phyloP scores from a whole-genome alignment of 2,888 invertebrate species.

The Amphimallon solstitiale region DNA sequence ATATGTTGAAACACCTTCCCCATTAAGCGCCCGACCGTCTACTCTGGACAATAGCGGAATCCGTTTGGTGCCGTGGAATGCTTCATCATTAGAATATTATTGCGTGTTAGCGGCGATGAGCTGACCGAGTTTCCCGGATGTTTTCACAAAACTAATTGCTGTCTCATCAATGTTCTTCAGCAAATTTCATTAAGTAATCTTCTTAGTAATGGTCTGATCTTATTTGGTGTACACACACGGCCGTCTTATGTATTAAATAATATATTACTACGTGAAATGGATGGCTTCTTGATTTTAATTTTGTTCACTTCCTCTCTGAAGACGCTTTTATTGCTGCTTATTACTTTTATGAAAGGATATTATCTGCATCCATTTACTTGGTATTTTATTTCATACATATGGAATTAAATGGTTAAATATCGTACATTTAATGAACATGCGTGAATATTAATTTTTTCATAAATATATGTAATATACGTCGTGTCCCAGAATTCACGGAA shows the following conservation, averaged over 20 bases:
- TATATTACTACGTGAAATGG: no score
- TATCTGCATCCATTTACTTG: no score
- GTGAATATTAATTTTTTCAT: no score
- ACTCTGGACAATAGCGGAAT: not conserved
- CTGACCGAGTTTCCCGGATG: constrained; percentile 10
- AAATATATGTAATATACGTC: no score
- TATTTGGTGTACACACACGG: not conserved
- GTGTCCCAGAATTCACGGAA: no score
- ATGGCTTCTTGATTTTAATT: no score
- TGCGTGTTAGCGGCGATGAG: constrained; percentile 7
- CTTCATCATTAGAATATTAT: constrained; percentile 2
- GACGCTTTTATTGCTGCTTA: no score
- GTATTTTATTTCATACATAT: no score
- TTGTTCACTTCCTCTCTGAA: no score
- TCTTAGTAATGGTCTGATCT: not conserved
- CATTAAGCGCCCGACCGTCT: constrained; percentile 5
- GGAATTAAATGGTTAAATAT: no score
- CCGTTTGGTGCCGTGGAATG: constrained; percentile 5
- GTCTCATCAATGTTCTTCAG: not conserved
- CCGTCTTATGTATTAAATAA: not conserved
- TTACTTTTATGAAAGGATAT: no score
- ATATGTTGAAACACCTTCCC: not conserved
- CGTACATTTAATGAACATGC: no score
- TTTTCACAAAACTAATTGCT: constrained; percentile 9
- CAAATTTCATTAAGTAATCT: constrained; percentile 13